Base-by-base conservation (phyloP, 2,797 vertebrate species). In the Chelonia mydas region DNA sequence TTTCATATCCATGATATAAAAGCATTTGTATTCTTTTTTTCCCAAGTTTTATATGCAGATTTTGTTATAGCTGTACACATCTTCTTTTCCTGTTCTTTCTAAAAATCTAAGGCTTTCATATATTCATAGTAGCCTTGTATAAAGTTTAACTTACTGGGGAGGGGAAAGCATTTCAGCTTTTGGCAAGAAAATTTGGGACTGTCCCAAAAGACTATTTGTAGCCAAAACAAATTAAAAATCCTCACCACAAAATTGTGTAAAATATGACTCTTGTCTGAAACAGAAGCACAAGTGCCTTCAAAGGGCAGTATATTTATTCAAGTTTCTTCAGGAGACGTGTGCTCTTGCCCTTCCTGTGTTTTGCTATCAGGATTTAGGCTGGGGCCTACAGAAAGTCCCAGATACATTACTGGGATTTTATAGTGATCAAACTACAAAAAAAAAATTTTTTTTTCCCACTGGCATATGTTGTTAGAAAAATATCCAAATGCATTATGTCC, bases 221-320 rank as follows among this genome's bases (percentile, higher is more conserved):
- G 68, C 95, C 86, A 68, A 83, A 93, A 93, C 25, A 97, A 95
- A 94, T 92, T 51, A 68, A 0, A 84, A 90, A 85, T 90, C 92
- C 90, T 86, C 23, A 0, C 92, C 61, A 72, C 21, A 78, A 95
- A 90, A 84, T 86, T 17, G 31, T 86, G 3, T 87, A 59, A 83
- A 91, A 96, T 11, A 59, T 89, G 27, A 97, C 92, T 97, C 94
- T 95, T 94, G 88, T 90, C 83, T 74, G 96, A 97, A 97, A 97
- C 97, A 97, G 98, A 98, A 98, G 98, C 98, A 98, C 98, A 98
- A 98, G 98, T 98, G 98, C 98, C 98, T 98, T 98, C 97, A 57
- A 86, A 96, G 98, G 98, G 98, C 97, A 96, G 89, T 95, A 87
- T 77, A 57, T 81, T 84, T 92, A 92, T 59, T 94, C 0, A 88